phyloP scores from a whole-genome alignment of 2,888 invertebrate species.

The Phytoseiulus persimilis region DNA sequence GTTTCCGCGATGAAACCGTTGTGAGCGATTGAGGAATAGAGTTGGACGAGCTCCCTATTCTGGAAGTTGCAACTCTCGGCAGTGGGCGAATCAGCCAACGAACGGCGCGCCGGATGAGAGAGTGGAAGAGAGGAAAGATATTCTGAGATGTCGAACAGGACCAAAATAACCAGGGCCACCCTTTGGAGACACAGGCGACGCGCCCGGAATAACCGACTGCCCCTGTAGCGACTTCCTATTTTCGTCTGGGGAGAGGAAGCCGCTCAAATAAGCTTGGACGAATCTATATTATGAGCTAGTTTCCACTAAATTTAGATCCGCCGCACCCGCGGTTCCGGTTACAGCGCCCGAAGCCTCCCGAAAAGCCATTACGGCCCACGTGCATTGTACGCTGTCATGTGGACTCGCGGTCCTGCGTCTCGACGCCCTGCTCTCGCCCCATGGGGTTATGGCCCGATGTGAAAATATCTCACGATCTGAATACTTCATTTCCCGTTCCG shows the following conservation, averaged over 20 bases:
- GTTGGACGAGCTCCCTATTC: not conserved
- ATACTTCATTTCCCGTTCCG: not conserved
- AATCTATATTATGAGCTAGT: not conserved
- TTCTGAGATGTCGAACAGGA: not conserved
- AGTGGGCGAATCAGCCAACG: not conserved
- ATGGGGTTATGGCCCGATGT: not conserved
- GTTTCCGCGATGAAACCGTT: too few species aligned
- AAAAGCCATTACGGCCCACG: not conserved
- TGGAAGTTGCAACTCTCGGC: not conserved
- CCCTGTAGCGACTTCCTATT: not conserved
- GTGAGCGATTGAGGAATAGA: too few species aligned
- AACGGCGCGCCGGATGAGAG: not conserved
- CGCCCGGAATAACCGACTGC: not conserved
- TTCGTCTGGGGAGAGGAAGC: not conserved
- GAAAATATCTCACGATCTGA: not conserved
- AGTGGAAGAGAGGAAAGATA: not conserved
- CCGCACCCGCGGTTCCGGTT: not conserved
- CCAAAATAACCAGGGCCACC: not conserved
- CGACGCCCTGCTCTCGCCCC: not conserved
- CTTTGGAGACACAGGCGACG: not conserved
- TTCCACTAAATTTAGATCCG: not conserved
- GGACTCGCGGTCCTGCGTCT: not conserved
- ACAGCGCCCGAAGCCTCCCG: not conserved
- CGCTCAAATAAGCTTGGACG: not conserved
- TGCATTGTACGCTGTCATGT: not conserved